A percentile compares a stretch with the other conserved stretches of the same genome.
Evolutionary conservation across 1,140 invertebrate genomes (phyloP).

Genomic region (Halyomorpha halys): DNA sequence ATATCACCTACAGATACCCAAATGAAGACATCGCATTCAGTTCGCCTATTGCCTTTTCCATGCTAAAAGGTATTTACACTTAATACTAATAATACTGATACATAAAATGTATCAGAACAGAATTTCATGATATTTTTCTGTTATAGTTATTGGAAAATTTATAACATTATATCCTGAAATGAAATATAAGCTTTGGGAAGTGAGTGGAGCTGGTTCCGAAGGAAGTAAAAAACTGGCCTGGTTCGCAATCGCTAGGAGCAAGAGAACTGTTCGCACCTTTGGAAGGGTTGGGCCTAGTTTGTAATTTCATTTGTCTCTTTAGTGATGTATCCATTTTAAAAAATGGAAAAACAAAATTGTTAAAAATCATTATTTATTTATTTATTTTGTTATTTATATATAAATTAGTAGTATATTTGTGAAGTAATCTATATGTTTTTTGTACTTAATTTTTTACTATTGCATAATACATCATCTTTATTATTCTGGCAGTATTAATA

Average conservation of each 20-base stretch:
- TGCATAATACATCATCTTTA: too few relatives aligned
- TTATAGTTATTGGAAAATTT: slow-evolving; percentile 23
- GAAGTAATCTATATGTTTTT: too few relatives aligned
- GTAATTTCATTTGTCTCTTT: too few relatives aligned
- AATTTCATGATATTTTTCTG: not conserved
- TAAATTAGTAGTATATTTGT: too few relatives aligned
- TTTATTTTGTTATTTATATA: too few relatives aligned
- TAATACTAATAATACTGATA: not conserved
- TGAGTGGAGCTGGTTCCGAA: slow-evolving; percentile 17
- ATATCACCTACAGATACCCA: slow-evolving; percentile 29
- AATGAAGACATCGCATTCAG: slow-evolving; percentile 34
- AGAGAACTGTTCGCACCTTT: too few relatives aligned
- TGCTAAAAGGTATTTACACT: slow-evolving; percentile 33
- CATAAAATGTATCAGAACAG: not conserved
- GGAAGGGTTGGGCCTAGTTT: too few relatives aligned
- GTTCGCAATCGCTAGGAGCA: slow-evolving; percentile 1
- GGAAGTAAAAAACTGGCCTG: slow-evolving; percentile 23
- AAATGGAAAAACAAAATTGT: too few relatives aligned
- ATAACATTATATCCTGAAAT: not conserved
- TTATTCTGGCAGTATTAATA: too few relatives aligned
- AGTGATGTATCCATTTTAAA: too few relatives aligned
- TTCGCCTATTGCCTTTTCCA: slow-evolving; percentile 33
- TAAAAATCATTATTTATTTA: too few relatives aligned
- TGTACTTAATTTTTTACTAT: too few relatives aligned
- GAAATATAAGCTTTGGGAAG: slow-evolving; percentile 19